Conservation (phyloP, 2,888 invertebrate genomes). For the Entomobrya proxima region DNA sequence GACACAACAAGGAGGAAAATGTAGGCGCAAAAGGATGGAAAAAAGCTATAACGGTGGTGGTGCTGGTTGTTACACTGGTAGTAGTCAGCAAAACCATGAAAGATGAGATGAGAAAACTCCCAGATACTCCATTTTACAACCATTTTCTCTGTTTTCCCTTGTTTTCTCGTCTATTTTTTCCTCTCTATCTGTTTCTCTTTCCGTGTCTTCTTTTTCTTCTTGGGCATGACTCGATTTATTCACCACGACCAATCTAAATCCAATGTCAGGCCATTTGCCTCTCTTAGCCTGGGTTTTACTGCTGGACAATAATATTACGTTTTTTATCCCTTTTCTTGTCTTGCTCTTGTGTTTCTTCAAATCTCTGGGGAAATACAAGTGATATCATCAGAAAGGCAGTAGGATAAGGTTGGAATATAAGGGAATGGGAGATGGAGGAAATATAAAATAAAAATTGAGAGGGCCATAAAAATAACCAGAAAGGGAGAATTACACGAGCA, state of each 20-base stretch:
- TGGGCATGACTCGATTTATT: slow-evolving; percentile 7
- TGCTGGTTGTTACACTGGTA: not conserved
- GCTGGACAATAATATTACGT: slow-evolving; percentile 59
- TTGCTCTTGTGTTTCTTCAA: not conserved
- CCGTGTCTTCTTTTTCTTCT: not conserved
- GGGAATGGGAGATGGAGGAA: not conserved
- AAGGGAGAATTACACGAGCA: not conserved
- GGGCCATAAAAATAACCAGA: not conserved
- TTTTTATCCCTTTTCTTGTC: not conserved
- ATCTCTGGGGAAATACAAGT: slow-evolving; percentile 10
- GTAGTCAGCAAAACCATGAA: slow-evolving; percentile 18
- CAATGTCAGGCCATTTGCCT: slow-evolving; percentile 30
- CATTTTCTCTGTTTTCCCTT: not conserved
- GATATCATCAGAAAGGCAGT: slow-evolving; percentile 1
- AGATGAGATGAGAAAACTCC: not conserved
- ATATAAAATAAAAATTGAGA: not conserved
- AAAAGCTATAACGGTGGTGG: not conserved
- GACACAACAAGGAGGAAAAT: not conserved
- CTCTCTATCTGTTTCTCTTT: not conserved
- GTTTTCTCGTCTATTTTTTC: not conserved
- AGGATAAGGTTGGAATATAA: not conserved
- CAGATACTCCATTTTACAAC: not conserved
- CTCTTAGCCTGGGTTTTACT: slow-evolving; percentile 35
- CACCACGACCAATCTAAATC: slow-evolving; percentile 21
- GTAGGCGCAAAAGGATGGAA: not conserved